Evolutionary conservation across 2,888 invertebrate species (phyloP), one percentile per base, ranked within the genome.

Genomic region (Aphidoletes aphidimyza): DNA sequence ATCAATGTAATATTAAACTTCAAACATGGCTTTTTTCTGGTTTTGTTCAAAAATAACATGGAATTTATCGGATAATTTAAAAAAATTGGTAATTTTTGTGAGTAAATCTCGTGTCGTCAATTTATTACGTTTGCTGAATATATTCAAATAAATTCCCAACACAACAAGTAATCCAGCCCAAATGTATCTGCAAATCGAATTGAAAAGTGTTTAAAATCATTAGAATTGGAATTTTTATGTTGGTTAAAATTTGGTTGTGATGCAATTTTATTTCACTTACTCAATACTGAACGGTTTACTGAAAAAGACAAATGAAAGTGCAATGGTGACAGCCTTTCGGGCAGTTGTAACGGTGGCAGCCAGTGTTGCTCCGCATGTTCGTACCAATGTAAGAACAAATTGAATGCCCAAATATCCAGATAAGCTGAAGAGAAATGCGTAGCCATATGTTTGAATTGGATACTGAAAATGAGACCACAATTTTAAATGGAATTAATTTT

Each of bases 331-430:
- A 0, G 97, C 97, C 91, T 98, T 98, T 84, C 97, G 91, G 88
- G 95, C 95, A 0, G 96, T 97, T 17, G 97, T 97, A 0, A 98
- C 96, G 0, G 98, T 98, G 0, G 98, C 84, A 0, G 98, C 97
- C 49, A 95, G 93, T 26, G 98, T 94, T 11, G 98, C 98, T 45
- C 98, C 98, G 88, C 95, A 94, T 47, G 94, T 94, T 87, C 96
- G 92, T 0, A 99, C 97, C 85, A 98, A 90, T 0, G 96, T 96
- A 36, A 99, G 91, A 5, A 99, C 98, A 49, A 98, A 94, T 89
- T 98, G 97, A 84, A 98, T 93, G 0, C 98, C 98, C 87, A 98
- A 91, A 90, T 98, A 99, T 0, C 98, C 98, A 37, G 96, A 94
- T 5, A 96, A 87, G 11, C 97, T 97, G 87, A 98, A 95, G 39